Percentiles rank a stretch among this genome's conserved stretches.
phyloP scores from a whole-genome alignment of 2,888 invertebrate species.

The Philopedon plagiatum region DNA sequence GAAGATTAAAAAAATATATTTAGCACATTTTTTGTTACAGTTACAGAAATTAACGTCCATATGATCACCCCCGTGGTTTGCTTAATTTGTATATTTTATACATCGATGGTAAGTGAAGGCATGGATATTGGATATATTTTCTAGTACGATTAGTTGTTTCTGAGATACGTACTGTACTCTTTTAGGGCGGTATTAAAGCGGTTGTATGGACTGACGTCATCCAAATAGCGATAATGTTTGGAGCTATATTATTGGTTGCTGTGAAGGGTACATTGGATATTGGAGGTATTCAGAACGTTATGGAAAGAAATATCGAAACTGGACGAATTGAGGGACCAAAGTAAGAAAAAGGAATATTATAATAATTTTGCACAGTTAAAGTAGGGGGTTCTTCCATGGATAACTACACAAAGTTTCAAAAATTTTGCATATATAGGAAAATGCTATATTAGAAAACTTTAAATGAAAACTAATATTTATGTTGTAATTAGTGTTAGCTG shows the following conservation, averaged over 20 bases:
- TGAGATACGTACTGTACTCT: constrained; percentile 15
- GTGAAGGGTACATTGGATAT: constrained; percentile 82
- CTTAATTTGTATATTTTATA: constrained; percentile 88
- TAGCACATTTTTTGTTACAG: constrained; percentile 68
- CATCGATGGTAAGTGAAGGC: constrained; percentile 54
- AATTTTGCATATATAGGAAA: too few relatives aligned
- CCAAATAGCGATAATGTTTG: constrained; percentile 83
- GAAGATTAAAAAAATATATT: not conserved
- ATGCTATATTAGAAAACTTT: too few relatives aligned
- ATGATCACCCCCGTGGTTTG: constrained; percentile 87
- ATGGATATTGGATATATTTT: too few relatives aligned
- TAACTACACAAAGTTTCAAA: too few relatives aligned
- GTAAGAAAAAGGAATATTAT: too few relatives aligned
- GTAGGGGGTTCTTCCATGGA: not conserved
- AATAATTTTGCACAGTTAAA: too few relatives aligned
- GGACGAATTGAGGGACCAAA: constrained; percentile 80
- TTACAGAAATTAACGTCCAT: constrained; percentile 87
- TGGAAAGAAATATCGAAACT: constrained; percentile 76
- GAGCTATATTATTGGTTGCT: constrained; percentile 80
- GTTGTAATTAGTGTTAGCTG: too few relatives aligned
- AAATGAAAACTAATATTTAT: too few relatives aligned
- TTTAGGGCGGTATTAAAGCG: constrained; percentile 83
- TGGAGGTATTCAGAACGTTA: constrained; percentile 73
- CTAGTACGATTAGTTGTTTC: too few relatives aligned
- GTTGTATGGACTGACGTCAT: constrained; percentile 89